These are phyloP conservation scores for Pristionchus exspectatus DNA, from an alignment of 2,888 invertebrate species.

Conservation along the genomic window DNA sequence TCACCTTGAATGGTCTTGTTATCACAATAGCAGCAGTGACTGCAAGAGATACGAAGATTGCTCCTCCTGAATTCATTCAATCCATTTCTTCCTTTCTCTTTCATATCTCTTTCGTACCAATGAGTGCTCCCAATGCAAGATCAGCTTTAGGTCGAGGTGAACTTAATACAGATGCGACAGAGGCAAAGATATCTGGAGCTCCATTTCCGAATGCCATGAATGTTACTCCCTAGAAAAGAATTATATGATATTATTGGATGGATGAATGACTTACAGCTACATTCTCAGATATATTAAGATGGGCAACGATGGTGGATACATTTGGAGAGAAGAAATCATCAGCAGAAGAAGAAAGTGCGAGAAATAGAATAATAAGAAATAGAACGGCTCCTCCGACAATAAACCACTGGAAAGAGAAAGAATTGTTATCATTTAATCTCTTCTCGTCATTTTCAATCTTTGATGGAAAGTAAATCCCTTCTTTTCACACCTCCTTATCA, in stretches of 20 bases:
- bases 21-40: slow-evolving; percentile 36
- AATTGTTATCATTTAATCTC: slow-evolving; percentile 81
- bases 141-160: slow-evolving; percentile 78
- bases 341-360: neutral
- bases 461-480: neutral
- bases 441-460: slow-evolving; percentile 14
- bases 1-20: slow-evolving; percentile 31
- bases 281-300: slow-evolving; percentile 79
- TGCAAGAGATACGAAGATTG: neutral
- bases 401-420: slow-evolving; percentile 67
- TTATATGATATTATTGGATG: neutral
- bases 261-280: slow-evolving; percentile 78
- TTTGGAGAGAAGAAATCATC: slow-evolving; percentile 31
- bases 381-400: neutral
- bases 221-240: slow-evolving; percentile 83
- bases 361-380: slow-evolving; percentile 28
- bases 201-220: slow-evolving; percentile 86
- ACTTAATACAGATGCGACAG: slow-evolving; percentile 82
- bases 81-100: neutral
- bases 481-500: slow-evolving; percentile 18
- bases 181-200: slow-evolving; percentile 85
- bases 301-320: slow-evolving; percentile 7
- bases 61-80: slow-evolving; percentile 23
- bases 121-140: slow-evolving; percentile 80
- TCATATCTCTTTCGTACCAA: slow-evolving; percentile 71